phyloP scores from a whole-genome alignment of 2,888 invertebrate species.

The Temnothorax rugatulus region DNA sequence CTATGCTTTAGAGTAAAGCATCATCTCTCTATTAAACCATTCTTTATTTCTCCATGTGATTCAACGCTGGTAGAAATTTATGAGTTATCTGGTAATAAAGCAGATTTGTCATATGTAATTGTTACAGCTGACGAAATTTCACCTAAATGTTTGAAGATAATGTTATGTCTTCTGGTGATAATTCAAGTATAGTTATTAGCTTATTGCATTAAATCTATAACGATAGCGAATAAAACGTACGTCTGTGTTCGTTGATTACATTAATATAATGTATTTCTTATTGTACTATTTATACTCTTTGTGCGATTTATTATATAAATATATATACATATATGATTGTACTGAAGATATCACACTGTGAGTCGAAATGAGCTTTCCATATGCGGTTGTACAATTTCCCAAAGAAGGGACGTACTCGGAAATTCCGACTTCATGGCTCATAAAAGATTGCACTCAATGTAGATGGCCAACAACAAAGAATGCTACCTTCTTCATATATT shows the following conservation, averaged over 20 bases:
- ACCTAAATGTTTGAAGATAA: constrained; percentile 30
- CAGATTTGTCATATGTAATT: neutral
- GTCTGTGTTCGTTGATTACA: too few species aligned
- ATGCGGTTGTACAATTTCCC: neutral
- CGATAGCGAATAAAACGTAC: too few species aligned
- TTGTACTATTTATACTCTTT: too few species aligned
- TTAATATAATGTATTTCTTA: too few species aligned
- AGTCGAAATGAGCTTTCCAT: neutral
- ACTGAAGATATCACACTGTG: neutral
- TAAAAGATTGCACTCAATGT: neutral
- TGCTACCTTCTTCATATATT: neutral
- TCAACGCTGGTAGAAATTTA: constrained; percentile 17
- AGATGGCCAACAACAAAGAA: neutral
- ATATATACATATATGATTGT: neutral
- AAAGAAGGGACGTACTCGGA: constrained; percentile 10
- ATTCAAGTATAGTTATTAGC: constrained; percentile 21
- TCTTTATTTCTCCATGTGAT: constrained; percentile 5
- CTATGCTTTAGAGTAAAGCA: too few species aligned
- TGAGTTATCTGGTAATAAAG: neutral
- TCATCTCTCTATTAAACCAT: neutral
- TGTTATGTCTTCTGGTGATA: constrained; percentile 18
- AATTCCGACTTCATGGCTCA: constrained; percentile 1
- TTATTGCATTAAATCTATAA: neutral
- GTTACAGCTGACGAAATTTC: constrained; percentile 18
- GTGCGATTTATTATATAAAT: too few species aligned